Base-by-base conservation (phyloP, 2,113 vertebrate species). In the Candoia aspera region DNA sequence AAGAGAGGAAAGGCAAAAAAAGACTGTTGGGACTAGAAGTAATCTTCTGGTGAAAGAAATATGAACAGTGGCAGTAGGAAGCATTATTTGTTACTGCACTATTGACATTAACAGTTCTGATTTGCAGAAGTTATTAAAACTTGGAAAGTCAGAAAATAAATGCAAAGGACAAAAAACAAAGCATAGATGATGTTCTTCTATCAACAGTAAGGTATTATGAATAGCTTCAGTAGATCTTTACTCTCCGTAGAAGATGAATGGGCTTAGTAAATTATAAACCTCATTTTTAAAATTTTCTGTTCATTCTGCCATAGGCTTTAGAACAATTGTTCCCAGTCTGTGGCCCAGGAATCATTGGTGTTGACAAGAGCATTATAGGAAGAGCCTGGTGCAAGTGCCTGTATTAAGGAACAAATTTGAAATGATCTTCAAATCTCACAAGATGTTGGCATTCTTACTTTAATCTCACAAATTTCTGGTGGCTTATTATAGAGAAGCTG, bases 1-100 rank as follows among this genome's bases (percentile, higher is more conserved):
- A 95, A 21, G 90, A 95, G 46, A 88, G n/a, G 73, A 73, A 83
- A 84, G 42, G 33, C 26, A 17, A 92, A 91, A 94, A 94, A 93
- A 87, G 24, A 95, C 84, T 90, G 1, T 91, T 93, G 85, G 86
- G 73, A 54, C 68, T 88, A 0, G 93, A 94, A 90, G 79, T 85
- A 94, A 58, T 89, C 9, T 94, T 60, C 84, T 92, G 58, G 57
- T 85, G 62, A 85, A 89, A 49, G 86, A 91, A 88, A 91, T 89
- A 62, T 37, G 57, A 92, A 73, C 86, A 42, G 8, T 37, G 86
- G 64, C 68, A 88, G 37, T 53, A n/a, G 42, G 55, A 92, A 88
- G 23, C 10, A 2, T 83, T 79, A 83, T 92, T 88, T 88, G 37
- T 58, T 58, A 37, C 49, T 92, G 37, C 37, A 60, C 53, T 33